A percentile compares a stretch with the other conserved stretches of the same genome.
Evolutionary conservation across 2,113 vertebrate genomes (phyloP).

Genomic region (Morone saxatilis): DNA sequence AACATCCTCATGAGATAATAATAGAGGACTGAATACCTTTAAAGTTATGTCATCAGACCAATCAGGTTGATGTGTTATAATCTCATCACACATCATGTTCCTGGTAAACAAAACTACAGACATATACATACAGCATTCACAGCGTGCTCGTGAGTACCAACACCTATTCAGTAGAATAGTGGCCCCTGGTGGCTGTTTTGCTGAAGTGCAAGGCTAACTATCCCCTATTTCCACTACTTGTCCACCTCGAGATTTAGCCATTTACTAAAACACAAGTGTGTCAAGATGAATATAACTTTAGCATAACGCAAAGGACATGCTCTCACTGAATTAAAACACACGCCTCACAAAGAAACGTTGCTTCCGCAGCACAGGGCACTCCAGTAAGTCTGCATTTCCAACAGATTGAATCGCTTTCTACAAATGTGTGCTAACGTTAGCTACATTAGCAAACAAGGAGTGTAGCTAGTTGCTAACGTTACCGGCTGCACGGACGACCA

Average conservation of each 20-base stretch:
- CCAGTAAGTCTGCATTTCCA: slow-evolving; percentile 66
- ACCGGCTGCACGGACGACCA: slow-evolving; percentile 11
- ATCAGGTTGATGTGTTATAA: neutral
- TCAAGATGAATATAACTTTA: neutral
- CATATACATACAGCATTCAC: neutral
- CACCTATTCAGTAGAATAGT: slow-evolving; percentile 39
- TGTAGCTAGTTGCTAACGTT: slow-evolving; percentile 45
- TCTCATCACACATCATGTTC: neutral
- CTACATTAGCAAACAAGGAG: slow-evolving; percentile 54
- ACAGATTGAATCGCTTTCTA: slow-evolving; percentile 28
- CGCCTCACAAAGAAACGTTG: slow-evolving; percentile 39
- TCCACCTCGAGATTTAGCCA: slow-evolving; percentile 67
- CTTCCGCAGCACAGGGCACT: slow-evolving; percentile 27
- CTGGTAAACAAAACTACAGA: neutral
- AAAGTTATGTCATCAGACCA: too few relatives aligned
- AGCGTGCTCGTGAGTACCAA: neutral
- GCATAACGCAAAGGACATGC: slow-evolving; percentile 29
- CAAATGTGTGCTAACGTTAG: slow-evolving; percentile 63
- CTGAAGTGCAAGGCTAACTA: slow-evolving; percentile 50
- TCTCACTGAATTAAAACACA: slow-evolving; percentile 61
- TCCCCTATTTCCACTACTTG: slow-evolving; percentile 54
- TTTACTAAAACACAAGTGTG: slow-evolving; percentile 55
- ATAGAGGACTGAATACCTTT: too few relatives aligned
- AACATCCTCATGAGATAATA: too few relatives aligned
- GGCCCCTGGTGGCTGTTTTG: slow-evolving; percentile 41